These are phyloP conservation scores for Dendropsophus ebraccatus DNA, from an alignment of 2,113 vertebrate species.

Conservation along the genomic window DNA sequence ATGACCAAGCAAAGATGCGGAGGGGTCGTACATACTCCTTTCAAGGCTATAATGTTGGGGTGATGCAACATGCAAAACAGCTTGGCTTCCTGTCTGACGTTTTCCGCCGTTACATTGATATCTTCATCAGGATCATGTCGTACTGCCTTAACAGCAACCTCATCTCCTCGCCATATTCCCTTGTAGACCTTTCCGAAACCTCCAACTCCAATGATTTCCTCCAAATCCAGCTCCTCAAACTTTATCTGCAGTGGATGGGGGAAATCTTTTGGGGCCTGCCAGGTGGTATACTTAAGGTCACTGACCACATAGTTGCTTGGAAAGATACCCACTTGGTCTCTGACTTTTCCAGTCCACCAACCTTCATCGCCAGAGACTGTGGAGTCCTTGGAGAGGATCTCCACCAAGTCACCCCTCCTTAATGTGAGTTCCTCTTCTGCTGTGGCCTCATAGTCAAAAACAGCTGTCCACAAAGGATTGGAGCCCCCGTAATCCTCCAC, in stretches of 20 bases:
- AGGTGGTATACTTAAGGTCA: constrained; percentile 70
- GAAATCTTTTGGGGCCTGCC: constrained; percentile 70
- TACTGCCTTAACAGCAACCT: constrained; percentile 88
- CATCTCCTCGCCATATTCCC: constrained; percentile 79
- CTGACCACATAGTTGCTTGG: constrained; percentile 88
- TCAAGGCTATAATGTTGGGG: constrained; percentile 86
- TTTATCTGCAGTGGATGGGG: constrained; percentile 79
- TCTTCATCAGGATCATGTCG: constrained; percentile 88
- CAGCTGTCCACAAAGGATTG: constrained; percentile 83
- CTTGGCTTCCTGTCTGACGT: constrained; percentile 85
- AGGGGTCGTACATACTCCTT: constrained; percentile 83
- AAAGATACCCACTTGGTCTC: constrained; percentile 89
- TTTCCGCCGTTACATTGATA: constrained; percentile 82
- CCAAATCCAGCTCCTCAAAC: constrained; percentile 82
- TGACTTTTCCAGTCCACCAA: constrained; percentile 90
- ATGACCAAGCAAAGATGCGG: constrained; percentile 90
- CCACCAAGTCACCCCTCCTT: constrained; percentile 82
- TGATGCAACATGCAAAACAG: constrained; percentile 89
- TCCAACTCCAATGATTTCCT: constrained; percentile 89
- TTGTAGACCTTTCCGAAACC: constrained; percentile 91
- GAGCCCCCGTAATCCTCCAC: constrained; percentile 56
- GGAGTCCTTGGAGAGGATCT: constrained; percentile 89
- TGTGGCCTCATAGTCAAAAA: constrained; percentile 90
- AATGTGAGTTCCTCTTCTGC: constrained; percentile 88
- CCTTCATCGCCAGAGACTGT: constrained; percentile 90